Evolutionary conservation across 2,888 invertebrate species (phyloP), one percentile per base, ranked within the genome.

Genomic region (Sceliomorpha sp.): DNA sequence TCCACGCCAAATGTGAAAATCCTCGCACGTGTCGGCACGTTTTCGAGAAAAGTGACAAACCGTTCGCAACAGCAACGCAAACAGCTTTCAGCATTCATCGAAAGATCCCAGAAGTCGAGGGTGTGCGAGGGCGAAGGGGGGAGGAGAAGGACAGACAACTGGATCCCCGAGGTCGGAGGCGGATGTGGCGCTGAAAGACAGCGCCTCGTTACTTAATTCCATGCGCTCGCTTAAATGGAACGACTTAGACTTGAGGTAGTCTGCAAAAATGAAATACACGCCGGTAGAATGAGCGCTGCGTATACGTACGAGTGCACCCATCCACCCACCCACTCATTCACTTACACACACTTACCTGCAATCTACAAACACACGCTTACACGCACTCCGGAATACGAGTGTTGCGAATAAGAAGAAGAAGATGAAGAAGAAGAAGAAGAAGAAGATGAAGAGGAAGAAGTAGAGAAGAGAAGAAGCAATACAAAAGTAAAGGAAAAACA

Each of bases 161-260:
- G 53, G 31, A 31, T 60, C 32, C 17, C 13, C 50, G 50, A 63
- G 51, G 47, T 53, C 58, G 66, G 74, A 81, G 79, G 78, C 79
- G 79, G 81, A 81, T 79, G 75, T 77, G 74, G 77, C 77, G 79
- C 75, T 81, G 81, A 81, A 78, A 81, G 81, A 81, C 81, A 81
- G 79, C 74, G 77, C 72, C 76, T 80, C 76, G 80, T 81, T 81
- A 81, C 81, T 81, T 81, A 81, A 81, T 81, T 81, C 81, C 77
- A 77, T 77, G 78, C 76, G 78, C 66, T 79, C 77, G 80, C 77
- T 81, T 81, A 81, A 81, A 81, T 81, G 81, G 81, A 81, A 81
- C 81, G 79, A 80, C 81, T 80, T 75, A 77, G 81, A 80, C 79
- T 77, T 73, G 72, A 76, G 75, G 77, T 74, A 76, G 79, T 82